These are phyloP conservation scores for Hypotaenidia okinawae DNA, from an alignment of 2,797 vertebrate genomes.

Conservation along the genomic window DNA sequence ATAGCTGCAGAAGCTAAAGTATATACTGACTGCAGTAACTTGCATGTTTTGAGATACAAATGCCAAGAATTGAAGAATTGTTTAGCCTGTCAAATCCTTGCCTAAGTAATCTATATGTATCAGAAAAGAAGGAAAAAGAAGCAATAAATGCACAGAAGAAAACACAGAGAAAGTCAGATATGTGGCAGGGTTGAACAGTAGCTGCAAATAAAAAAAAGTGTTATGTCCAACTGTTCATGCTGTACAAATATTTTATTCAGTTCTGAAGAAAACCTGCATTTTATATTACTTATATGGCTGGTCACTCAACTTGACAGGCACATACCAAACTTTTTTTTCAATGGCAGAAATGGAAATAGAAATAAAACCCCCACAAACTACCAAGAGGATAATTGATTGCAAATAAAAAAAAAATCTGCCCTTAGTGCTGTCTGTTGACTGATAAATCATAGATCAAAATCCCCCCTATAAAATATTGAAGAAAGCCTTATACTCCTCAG, in stretches of 20 bases:
- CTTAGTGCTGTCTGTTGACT: constrained; percentile 69
- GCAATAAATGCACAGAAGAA: background rate
- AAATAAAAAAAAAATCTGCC: constrained; percentile 18
- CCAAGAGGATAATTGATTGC: constrained; percentile 68
- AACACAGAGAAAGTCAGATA: background rate
- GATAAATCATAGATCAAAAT: constrained; percentile 81
- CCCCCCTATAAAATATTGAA: constrained; percentile 77
- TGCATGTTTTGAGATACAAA: constrained; percentile 1
- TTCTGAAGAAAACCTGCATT: constrained; percentile 41
- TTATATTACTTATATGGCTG: background rate
- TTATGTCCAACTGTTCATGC: background rate
- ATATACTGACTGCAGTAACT: background rate
- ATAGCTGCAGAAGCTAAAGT: background rate
- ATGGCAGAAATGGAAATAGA: constrained; percentile 17
- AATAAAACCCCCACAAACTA: background rate
- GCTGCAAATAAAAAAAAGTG: background rate
- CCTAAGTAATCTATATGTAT: background rate
- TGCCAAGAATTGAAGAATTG: background rate
- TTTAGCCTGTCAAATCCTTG: background rate
- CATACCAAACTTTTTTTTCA: background rate
- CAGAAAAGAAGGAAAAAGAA: background rate
- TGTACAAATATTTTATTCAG: background rate
- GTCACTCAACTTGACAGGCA: constrained; percentile 64
- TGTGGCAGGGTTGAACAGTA: background rate
- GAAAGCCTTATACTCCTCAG: constrained; percentile 43